Percentiles rank a stretch among this genome's conserved stretches.
Conservation (phyloP, 64 coral and sea anemone species). For the Porites lutea region DNA sequence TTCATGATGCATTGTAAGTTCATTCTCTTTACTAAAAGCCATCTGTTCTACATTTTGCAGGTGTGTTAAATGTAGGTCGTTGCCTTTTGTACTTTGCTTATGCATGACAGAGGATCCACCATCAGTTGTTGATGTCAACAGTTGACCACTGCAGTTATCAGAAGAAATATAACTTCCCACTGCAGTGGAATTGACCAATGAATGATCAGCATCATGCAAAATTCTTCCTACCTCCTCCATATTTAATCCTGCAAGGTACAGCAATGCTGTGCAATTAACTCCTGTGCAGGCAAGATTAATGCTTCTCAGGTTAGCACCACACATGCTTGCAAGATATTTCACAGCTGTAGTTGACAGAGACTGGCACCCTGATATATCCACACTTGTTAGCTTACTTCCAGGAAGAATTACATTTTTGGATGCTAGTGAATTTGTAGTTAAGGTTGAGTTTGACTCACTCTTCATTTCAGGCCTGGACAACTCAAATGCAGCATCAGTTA, state of each 20-base stretch:
- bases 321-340: constrained; percentile 55
- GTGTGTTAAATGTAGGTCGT: no score
- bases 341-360: constrained; percentile 67
- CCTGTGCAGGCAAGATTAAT: constrained; percentile 82
- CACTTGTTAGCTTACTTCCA: constrained; percentile 68
- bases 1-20: background rate
- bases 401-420: constrained; percentile 34
- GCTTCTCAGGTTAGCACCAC: constrained; percentile 70
- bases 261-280: constrained; percentile 67
- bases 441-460: background rate
- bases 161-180: background rate
- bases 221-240: constrained; percentile 17
- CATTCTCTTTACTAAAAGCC: background rate
- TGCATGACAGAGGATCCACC: no score
- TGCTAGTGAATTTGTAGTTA: background rate
- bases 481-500: constrained; percentile 86
- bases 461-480: background rate
- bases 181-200: background rate
- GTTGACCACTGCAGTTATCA: no score
- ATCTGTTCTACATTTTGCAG: background rate
- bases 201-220: background rate
- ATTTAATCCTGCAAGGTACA: constrained; percentile 78
- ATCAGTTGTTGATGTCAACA: no score
- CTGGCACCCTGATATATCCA: constrained; percentile 87
- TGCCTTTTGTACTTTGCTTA: background rate